These are phyloP conservation scores for Xerus inauris DNA, from an alignment of 2,113 vertebrate genomes.

Conservation along the genomic window DNA sequence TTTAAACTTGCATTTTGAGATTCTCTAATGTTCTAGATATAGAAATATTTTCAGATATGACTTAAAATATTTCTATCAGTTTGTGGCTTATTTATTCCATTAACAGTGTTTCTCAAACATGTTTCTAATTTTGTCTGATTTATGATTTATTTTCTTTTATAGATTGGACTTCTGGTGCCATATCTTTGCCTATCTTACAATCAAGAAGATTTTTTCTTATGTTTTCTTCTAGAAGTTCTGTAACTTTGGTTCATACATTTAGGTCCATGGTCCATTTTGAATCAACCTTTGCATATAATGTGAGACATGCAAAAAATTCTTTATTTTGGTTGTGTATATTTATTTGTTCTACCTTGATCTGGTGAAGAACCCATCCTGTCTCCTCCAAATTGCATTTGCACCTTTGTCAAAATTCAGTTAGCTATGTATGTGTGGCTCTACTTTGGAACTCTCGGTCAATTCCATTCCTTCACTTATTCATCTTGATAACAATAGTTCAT, in stretches of 20 bases:
- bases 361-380: neutral
- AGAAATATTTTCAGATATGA: neutral
- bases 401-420: neutral
- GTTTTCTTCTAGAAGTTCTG: neutral
- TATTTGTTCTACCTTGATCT: neutral
- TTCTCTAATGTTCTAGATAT: constrained; percentile 1
- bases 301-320: neutral
- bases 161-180: neutral
- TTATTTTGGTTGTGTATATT: constrained; percentile 9
- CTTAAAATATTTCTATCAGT: neutral
- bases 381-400: neutral
- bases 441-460: neutral
- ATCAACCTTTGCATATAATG: neutral
- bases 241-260: neutral
- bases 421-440: neutral
- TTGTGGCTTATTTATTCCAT: neutral
- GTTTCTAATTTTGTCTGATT: neutral
- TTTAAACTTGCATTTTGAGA: neutral
- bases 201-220: neutral
- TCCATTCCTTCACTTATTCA: neutral
- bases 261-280: neutral
- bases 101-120: neutral
- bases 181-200: neutral
- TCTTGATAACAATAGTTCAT: neutral
- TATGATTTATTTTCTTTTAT: neutral